A percentile compares a stretch with the other conserved stretches of the same genome.
phyloP scores from a whole-genome alignment of 2,113 vertebrate species.

The Cyanistes caeruleus region DNA sequence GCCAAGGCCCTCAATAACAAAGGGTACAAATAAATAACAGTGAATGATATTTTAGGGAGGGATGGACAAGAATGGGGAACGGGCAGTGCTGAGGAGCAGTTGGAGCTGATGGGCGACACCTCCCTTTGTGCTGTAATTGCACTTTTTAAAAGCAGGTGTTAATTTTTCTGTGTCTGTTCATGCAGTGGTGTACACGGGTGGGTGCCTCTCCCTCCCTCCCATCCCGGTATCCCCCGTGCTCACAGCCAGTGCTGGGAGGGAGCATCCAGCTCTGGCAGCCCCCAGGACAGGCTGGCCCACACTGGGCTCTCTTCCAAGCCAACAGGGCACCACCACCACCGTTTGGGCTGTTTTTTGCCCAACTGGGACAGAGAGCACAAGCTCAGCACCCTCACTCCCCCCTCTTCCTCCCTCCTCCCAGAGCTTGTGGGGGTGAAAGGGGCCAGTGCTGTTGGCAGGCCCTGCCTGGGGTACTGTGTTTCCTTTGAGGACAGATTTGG shows the following conservation, averaged over 20 bases:
- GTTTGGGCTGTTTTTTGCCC: background rate
- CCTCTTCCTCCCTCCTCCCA: background rate
- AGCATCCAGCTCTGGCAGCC: background rate
- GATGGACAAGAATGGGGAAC: fast-evolving
- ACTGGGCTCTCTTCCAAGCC: background rate
- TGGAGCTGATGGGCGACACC: fast-evolving
- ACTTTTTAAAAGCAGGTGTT: background rate
- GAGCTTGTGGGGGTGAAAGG: background rate
- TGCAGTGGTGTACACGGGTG: background rate
- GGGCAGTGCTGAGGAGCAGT: background rate
- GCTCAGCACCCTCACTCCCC: background rate
- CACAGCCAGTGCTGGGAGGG: background rate
- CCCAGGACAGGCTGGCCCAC: background rate
- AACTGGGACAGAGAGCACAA: background rate
- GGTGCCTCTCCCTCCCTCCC: background rate
- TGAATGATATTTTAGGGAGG: background rate
- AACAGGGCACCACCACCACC: background rate
- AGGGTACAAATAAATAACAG: background rate
- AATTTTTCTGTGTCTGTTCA: fast-evolving
- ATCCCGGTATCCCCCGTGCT: fast-evolving
- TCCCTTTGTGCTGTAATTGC: background rate
- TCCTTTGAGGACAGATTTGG: background rate
- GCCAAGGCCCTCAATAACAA: background rate
- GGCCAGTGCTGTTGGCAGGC: fast-evolving
- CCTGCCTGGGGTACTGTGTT: background rate